Evolutionary conservation across 2,888 invertebrate genomes (phyloP).

Genomic region (Ecliptopera silaceata): DNA sequence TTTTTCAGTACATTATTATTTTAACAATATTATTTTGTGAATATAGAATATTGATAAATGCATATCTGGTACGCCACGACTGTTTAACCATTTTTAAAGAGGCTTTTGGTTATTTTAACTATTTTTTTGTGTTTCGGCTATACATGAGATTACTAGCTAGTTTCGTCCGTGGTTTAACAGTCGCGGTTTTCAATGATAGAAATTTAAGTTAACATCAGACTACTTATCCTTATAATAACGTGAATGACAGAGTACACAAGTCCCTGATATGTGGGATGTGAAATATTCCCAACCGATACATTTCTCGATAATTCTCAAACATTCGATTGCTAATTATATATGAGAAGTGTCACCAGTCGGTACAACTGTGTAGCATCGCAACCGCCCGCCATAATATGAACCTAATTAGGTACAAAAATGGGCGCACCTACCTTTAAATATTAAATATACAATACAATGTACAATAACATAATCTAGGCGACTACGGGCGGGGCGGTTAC

Average conservation of each 20-base stretch:
- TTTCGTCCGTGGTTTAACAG: not conserved
- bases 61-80: slow-evolving; percentile 7
- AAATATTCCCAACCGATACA: slow-evolving; percentile 18
- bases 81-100: slow-evolving; percentile 10
- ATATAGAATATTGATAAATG: slow-evolving; percentile 19
- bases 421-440: slow-evolving; percentile 69
- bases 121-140: no score
- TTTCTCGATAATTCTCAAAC: not conserved
- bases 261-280: slow-evolving; percentile 81
- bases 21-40: slow-evolving; percentile 20
- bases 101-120: no score
- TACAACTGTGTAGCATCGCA: slow-evolving; percentile 64
- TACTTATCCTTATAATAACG: slow-evolving; percentile 2
- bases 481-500: slow-evolving; percentile 68
- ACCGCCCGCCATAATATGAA: slow-evolving; percentile 65
- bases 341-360: slow-evolving; percentile 14
- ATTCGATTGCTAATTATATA: not conserved
- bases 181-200: not conserved
- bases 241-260: slow-evolving; percentile 67
- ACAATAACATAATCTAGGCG: slow-evolving; percentile 58
- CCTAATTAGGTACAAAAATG: slow-evolving; percentile 70
- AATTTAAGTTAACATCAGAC: slow-evolving; percentile 14
- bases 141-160: no score
- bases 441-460: slow-evolving; percentile 82
- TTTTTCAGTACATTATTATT: slow-evolving; percentile 26